Evolutionary conservation across 2,888 invertebrate genomes (phyloP).

Genomic region (Mythimna loreyi): DNA sequence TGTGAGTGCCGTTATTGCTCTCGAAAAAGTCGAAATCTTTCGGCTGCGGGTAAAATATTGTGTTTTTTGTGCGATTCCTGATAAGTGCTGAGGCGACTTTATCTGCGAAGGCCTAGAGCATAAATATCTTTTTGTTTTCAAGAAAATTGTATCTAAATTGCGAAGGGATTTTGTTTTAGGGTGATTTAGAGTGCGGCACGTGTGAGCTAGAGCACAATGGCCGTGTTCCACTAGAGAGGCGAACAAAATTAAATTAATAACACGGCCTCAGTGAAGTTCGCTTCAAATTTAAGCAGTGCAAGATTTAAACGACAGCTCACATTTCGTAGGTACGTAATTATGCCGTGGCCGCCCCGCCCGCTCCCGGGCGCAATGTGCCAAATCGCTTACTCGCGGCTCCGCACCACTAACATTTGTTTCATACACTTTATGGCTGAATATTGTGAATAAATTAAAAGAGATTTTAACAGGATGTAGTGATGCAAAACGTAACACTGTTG

Average conservation of each 20-base stretch:
- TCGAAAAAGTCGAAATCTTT: slow-evolving; percentile 59
- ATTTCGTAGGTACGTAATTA: slow-evolving; percentile 88
- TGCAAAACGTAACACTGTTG: slow-evolving; percentile 17
- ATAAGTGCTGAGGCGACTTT: slow-evolving; percentile 60
- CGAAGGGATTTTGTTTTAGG: slow-evolving; percentile 54
- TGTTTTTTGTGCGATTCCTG: slow-evolving; percentile 57
- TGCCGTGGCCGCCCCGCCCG: slow-evolving; percentile 81
- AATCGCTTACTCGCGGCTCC: slow-evolving; percentile 88
- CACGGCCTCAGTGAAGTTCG: slow-evolving; percentile 81
- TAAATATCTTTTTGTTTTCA: slow-evolving; percentile 63
- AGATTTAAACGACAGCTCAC: slow-evolving; percentile 89
- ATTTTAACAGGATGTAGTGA: slow-evolving; percentile 46
- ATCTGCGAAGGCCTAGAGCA: slow-evolving; percentile 57
- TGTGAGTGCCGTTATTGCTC: slow-evolving; percentile 58
- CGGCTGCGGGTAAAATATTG: slow-evolving; percentile 55
- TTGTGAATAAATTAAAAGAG: slow-evolving; percentile 56
- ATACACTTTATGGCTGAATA: slow-evolving; percentile 52
- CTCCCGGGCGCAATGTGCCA: slow-evolving; percentile 87
- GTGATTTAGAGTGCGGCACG: slow-evolving; percentile 57
- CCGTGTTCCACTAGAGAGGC: slow-evolving; percentile 66
- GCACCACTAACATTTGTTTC: slow-evolving; percentile 76
- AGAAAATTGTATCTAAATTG: slow-evolving; percentile 60
- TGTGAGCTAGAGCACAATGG: slow-evolving; percentile 61
- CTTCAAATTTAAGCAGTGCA: slow-evolving; percentile 88
- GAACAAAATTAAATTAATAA: slow-evolving; percentile 85